Percentiles rank a stretch among this genome's conserved stretches.
Conservation (phyloP, 2,888 invertebrate genomes). For the Spatulosminthurus flaviceps region DNA sequence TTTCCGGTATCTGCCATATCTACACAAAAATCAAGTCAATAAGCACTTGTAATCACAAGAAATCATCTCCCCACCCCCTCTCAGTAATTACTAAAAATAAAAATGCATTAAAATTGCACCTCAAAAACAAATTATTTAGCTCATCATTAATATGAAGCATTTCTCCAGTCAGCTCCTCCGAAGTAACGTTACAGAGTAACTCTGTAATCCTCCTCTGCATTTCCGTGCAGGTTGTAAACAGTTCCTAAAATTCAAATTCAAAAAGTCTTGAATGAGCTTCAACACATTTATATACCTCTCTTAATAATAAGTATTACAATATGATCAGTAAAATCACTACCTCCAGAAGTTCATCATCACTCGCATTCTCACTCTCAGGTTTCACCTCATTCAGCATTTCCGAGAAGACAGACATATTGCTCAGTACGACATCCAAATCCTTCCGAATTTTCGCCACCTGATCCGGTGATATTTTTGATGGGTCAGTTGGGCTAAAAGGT, state of each 20-base stretch:
- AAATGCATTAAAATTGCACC: constrained; percentile 67
- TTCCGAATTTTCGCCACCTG: constrained; percentile 88
- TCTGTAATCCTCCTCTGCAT: constrained; percentile 98
- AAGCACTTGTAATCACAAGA: too few relatives aligned
- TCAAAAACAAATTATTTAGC: constrained; percentile 92
- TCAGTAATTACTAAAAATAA: too few relatives aligned
- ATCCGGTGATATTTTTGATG: constrained; percentile 74
- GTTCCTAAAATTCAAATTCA: constrained; percentile 72
- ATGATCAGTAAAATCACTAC: constrained; percentile 67
- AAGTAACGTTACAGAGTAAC: constrained; percentile 85
- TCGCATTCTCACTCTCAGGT: constrained; percentile 83
- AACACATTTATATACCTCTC: not conserved
- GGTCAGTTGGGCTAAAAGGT: not conserved
- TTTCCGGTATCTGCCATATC: constrained; percentile 82
- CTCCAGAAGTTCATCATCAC: constrained; percentile 86
- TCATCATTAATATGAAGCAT: constrained; percentile 94
- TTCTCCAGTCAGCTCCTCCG: constrained; percentile 91
- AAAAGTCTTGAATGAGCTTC: too few relatives aligned
- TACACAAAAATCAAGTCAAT: too few relatives aligned
- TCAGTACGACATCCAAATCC: constrained; percentile 92
- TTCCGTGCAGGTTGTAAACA: constrained; percentile 82
- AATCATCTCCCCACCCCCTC: too few relatives aligned
- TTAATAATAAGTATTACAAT: too few relatives aligned
- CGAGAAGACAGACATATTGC: constrained; percentile 91
- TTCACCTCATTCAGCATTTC: constrained; percentile 95